Evolutionary conservation across 2,888 invertebrate genomes (phyloP), one percentile per base, ranked within the genome.

Genomic region (Germaria angustata): DNA sequence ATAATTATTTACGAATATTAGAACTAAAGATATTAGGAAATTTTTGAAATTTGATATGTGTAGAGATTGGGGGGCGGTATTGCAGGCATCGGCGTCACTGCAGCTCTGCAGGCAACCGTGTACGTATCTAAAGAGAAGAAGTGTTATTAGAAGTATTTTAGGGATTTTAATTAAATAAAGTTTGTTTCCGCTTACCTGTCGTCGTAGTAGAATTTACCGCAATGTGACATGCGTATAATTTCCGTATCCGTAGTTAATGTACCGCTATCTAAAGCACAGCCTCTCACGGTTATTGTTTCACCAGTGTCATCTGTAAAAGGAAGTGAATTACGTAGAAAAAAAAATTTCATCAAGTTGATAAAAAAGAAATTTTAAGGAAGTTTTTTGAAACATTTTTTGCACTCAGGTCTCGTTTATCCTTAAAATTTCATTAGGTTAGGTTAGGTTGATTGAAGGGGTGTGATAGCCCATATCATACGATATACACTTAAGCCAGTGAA

Each of bases 141-240:
- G 6, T 36, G 4, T 6, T 22, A 39, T 49, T 39, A 8, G 46
- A 57, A 20, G 0, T 9, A 34, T 57, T 15, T 22, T 53, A 32
- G 32, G 13, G 4, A 32, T 15, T 32, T 34, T 6, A 36, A 28
- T 17, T 9, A 4, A 17, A n/a, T 20, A n/a, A 20, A 11, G 8
- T 39, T 5, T 69, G 17, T 28, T 28, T 20, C 2, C 41, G 34
- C 90, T 91, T 89, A 97, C 96, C 95, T 95, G 86, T 95, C 94
- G 87, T 97, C 95, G 88, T 96, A 98, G 90, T 95, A 96, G 92
- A 99, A 98, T 86, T 96, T 94, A 34, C 99, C 99, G 90, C 99
- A 99, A 91, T 99, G 98, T n/a, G 97, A 97, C 96, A 98, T 97
- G 85, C 99, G 93, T 66, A 98, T 96, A 81, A 99, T 95, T 92